Evolutionary conservation across 1,140 invertebrate genomes (phyloP).

Genomic region (Lordiphosa mommai): DNA sequence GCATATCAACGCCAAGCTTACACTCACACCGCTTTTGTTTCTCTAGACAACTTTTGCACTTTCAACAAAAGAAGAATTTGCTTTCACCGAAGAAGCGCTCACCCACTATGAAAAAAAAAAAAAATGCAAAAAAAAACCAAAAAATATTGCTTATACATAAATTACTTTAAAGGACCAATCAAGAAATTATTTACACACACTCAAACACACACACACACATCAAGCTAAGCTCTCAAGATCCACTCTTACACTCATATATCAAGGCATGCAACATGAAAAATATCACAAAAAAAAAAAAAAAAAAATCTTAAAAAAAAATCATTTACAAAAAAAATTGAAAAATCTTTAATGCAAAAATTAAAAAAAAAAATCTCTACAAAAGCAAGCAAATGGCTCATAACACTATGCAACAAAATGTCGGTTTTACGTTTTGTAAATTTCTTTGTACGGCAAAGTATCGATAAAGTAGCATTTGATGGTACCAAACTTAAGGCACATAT

Average conservation of each 20-base stretch:
- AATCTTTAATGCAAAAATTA: neutral
- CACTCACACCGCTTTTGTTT: constrained; percentile 12
- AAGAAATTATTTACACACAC: constrained; percentile 20
- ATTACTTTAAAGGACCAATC: constrained; percentile 59
- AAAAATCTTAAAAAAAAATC: neutral
- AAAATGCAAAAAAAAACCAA: neutral
- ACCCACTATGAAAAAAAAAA: neutral
- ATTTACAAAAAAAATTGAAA: constrained; percentile 9
- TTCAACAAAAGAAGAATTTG: constrained; percentile 5
- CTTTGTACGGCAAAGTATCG: no score
- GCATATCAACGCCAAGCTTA: constrained; percentile 28
- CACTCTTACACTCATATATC: constrained; percentile 53
- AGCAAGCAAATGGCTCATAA: constrained; percentile 34
- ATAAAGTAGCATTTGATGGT: no score
- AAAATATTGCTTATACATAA: neutral
- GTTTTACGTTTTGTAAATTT: no score
- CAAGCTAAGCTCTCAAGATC: constrained; percentile 40
- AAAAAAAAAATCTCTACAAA: constrained; percentile 19
- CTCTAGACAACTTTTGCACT: constrained; percentile 21
- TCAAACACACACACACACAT: constrained; percentile 26
- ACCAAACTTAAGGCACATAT: no score
- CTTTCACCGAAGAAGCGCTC: no score
- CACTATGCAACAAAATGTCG: no score
- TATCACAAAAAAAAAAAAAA: constrained; percentile 17
- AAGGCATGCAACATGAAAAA: constrained; percentile 36